Base-by-base conservation (phyloP, 2,888 invertebrate genomes). In the Ganaspis brasiliensis region DNA sequence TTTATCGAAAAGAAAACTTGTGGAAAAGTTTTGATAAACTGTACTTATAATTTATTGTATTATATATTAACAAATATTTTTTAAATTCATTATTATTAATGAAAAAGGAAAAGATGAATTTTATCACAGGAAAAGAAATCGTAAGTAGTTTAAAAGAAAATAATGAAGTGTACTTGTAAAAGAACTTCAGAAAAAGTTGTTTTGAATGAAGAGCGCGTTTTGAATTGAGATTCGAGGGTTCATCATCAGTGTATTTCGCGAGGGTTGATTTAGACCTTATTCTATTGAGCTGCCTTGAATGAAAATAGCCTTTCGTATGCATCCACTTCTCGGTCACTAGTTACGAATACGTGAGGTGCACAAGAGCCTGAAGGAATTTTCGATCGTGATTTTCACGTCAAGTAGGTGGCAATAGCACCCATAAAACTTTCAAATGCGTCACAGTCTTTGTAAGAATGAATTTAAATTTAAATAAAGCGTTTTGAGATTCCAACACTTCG, bases 331-430 rank as follows among this genome's bases (percentile, higher is more conserved):
- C 63, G 63, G 63, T 63, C 63, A 63, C 63, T 63, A 63, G 63
- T 63, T 63, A 63, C 63, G 63, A 63, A 63, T 63, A 63, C 63
- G 40, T 63, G 63, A 63, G 63, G 63, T 63, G 63, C 40, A 63
- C 37, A 61, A 19, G 35, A 40, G 63, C 21, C 14, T 40, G 40
- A 37, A 63, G 40, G 21, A 40, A 40, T 63, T 40, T 40, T 40
- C 37, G 37, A 63, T 61, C 61, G 21, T 63, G 21, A 63, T 40
- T 63, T 40, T 63, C 63, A 12, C 63, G 40, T 63, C 37, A 63
- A 63, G 63, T 63, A 63, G 21, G 40, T 40, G 37, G 12, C 19
- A 21, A 40, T 40, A 40, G 8, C 14, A 40, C 21, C 19, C 14
- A 63, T 40, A 63, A 63, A 52, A 14, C 19, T 63, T 63, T 63